Percentiles rank a stretch among this genome's conserved stretches.
phyloP scores from a whole-genome alignment of 2,797 vertebrate genomes.

The Alca torda region DNA sequence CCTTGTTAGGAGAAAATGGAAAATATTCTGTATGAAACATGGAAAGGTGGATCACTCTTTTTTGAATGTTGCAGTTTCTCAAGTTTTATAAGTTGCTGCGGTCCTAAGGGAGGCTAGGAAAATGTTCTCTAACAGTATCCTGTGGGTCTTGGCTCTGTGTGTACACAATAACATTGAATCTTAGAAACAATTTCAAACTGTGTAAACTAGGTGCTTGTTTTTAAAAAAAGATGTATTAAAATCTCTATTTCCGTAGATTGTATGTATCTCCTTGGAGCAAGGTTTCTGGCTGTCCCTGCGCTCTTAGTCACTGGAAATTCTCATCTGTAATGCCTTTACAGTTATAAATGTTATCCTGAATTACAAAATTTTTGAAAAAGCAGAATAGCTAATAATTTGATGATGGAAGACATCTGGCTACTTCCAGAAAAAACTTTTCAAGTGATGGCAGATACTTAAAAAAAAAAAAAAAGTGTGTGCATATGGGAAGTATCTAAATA shows the following conservation, averaged over 20 bases:
- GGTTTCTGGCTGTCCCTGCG: neutral
- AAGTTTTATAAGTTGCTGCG: neutral
- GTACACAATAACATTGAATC: neutral
- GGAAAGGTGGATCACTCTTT: neutral
- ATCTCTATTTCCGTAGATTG: neutral
- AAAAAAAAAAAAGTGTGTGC: neutral
- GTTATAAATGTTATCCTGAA: neutral
- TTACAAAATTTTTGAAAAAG: neutral
- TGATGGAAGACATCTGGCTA: neutral
- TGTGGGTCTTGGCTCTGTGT: neutral
- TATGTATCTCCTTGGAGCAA: neutral
- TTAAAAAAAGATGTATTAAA: neutral
- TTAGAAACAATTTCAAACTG: neutral
- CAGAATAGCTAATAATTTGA: neutral
- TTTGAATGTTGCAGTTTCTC: neutral
- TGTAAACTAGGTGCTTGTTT: neutral
- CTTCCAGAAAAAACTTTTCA: neutral
- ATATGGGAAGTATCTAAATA: neutral
- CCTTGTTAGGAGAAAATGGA: neutral
- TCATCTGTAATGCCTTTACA: neutral
- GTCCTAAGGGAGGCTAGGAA: neutral
- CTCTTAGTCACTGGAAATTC: neutral
- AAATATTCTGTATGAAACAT: neutral
- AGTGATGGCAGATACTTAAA: neutral
- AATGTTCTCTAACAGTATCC: neutral